Evolutionary conservation across 2,797 vertebrate species (phyloP), one percentile per base, ranked within the genome.

Genomic region (Bradypodion pumilum): DNA sequence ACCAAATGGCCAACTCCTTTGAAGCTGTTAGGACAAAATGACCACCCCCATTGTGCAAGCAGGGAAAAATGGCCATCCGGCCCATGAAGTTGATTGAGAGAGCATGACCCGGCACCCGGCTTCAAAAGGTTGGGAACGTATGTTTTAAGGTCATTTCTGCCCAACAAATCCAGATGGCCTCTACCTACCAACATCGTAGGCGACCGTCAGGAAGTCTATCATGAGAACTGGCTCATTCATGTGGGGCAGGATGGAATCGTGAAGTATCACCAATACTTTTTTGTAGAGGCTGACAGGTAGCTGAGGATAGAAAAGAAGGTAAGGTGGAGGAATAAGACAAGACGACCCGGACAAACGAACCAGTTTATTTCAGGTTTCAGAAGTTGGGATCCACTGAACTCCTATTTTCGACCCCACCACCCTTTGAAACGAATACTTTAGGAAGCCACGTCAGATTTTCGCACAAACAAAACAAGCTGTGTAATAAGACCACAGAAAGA

Each of bases 171-270:
- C 40, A 10, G 23, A 70, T 10, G 2, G 13, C 10, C 29, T 21
- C 63, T 80, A 74, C 97, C 92, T 92, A 99, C 98, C 98, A 7
- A 99, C 91, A 7, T 98, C 96, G 56, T 98, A 99, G 52, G 99
- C 98, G 0, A 97, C 97, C 0, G 97, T 98, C 86, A 99, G 90
- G 91, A 99, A 99, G 94, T 99, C 99, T 0, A 98, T 98, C 98
- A 99, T 97, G 79, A 99, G 95, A 0, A 97, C 95, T 56, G 98
- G 98, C 85, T 98, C 97, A 1, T 97, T 97, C 97, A 99, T 97
- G 91, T 98, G 94, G 0, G 98, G 98, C 87, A 99, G 91, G 85
- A 99, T 97, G 80, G 97, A 96, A 49, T 99, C 98, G 0, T 99
- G 98, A 80, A 98, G 92, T 74, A 98, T 97, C 82, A 99, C 96